Percentiles rank a stretch among this genome's conserved stretches.
These are phyloP conservation scores for Mycteria americana DNA, from an alignment of 2,797 vertebrate genomes.

Conservation along the genomic window DNA sequence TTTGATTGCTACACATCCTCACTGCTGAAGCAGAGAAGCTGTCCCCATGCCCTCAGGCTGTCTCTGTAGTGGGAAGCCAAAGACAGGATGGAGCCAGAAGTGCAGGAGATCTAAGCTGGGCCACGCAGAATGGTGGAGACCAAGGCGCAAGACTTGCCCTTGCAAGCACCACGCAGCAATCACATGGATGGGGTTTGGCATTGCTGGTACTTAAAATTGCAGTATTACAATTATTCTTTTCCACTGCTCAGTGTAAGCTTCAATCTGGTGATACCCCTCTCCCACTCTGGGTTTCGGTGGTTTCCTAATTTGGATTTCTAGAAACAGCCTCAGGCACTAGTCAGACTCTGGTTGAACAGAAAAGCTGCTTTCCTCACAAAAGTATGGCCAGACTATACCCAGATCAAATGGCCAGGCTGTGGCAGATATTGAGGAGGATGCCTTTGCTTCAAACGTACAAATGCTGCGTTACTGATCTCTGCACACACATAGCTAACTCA, in stretches of 20 bases:
- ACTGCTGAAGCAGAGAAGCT: background rate
- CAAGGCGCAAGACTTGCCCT: background rate
- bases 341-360: background rate
- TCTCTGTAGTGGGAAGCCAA: background rate
- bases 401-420: background rate
- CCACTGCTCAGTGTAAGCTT: background rate
- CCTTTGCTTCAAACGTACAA: background rate
- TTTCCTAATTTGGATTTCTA: background rate
- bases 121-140: background rate
- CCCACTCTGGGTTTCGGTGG: accelerated
- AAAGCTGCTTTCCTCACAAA: background rate
- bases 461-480: background rate
- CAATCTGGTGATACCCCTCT: background rate
- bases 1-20: background rate
- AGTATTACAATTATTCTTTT: background rate
- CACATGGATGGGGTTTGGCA: background rate
- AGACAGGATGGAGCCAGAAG: background rate
- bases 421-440: background rate
- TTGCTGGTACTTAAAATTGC: background rate
- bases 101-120: background rate
- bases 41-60: background rate
- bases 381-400: background rate
- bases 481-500: background rate
- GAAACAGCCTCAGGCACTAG: background rate
- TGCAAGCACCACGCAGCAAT: background rate